These are phyloP conservation scores for Drosophila kanekoi DNA, from an alignment of 2,888 invertebrate genomes.

Conservation along the genomic window DNA sequence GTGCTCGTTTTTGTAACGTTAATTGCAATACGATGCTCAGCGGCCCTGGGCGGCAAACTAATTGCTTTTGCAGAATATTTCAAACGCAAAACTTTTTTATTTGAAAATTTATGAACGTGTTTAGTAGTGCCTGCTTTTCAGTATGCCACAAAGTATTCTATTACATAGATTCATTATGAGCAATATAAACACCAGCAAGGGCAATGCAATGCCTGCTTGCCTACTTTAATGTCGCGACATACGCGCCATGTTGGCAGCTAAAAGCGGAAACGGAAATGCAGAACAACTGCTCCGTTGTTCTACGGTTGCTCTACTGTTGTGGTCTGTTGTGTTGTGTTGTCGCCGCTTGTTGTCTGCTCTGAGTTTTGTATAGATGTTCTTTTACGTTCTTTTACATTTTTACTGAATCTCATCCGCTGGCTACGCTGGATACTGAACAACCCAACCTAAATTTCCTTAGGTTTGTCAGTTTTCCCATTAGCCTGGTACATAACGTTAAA, in stretches of 20 bases:
- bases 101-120: slow-evolving; percentile 66
- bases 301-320: slow-evolving; percentile 29
- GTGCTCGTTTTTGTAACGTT: slow-evolving; percentile 62
- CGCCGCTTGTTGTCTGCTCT: slow-evolving; percentile 35
- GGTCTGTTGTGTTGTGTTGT: slow-evolving; percentile 42
- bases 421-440: slow-evolving; percentile 30
- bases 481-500: slow-evolving; percentile 64
- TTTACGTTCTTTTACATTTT: slow-evolving; percentile 10
- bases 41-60: slow-evolving; percentile 67
- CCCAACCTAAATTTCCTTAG: slow-evolving; percentile 44
- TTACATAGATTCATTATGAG: slow-evolving; percentile 44
- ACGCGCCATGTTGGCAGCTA: slow-evolving; percentile 28
- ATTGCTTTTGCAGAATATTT: slow-evolving; percentile 72
- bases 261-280: slow-evolving; percentile 76
- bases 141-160: slow-evolving; percentile 25
- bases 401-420: slow-evolving; percentile 19
- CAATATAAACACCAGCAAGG: slow-evolving; percentile 19
- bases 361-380: slow-evolving; percentile 29
- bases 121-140: slow-evolving; percentile 33
- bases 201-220: slow-evolving; percentile 44
- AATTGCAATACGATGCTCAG: slow-evolving; percentile 76
- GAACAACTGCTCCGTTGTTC: slow-evolving; percentile 63
- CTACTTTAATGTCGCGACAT: slow-evolving; percentile 23
- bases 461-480: slow-evolving; percentile 69
- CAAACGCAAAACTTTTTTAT: slow-evolving; percentile 42